A percentile compares a stretch with the other conserved stretches of the same genome.
Conservation (phyloP, 2,888 invertebrate species). For the Agrotis clavis region DNA sequence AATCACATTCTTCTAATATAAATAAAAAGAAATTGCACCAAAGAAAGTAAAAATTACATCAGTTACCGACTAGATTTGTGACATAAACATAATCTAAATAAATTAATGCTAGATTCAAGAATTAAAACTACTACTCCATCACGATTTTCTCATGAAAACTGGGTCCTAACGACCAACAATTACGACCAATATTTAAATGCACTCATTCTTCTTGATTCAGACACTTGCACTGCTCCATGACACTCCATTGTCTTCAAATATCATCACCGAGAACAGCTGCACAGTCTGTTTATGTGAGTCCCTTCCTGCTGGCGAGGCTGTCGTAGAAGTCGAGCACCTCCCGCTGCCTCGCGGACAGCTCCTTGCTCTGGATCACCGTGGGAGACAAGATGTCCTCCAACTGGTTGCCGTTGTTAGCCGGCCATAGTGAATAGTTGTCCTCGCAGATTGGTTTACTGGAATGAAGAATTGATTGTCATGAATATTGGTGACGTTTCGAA, state of each 20-base stretch:
- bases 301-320: constrained; percentile 43
- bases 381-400: constrained; percentile 76
- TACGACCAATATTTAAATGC: constrained; percentile 10
- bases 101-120: constrained; percentile 21
- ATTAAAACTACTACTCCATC: constrained; percentile 4
- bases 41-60: constrained; percentile 19
- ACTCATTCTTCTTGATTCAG: constrained; percentile 2
- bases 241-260: constrained; percentile 14
- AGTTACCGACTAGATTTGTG: constrained; percentile 52
- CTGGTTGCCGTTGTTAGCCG: constrained; percentile 60
- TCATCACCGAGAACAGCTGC: constrained; percentile 12
- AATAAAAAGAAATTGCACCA: constrained; percentile 3
- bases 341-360: constrained; percentile 66
- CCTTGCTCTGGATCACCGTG: constrained; percentile 50
- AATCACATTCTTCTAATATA: background rate
- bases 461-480: constrained; percentile 37
- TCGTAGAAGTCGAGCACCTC: constrained; percentile 77
- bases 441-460: constrained; percentile 77
- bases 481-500: background rate
- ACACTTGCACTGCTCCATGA: constrained; percentile 23
- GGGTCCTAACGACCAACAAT: background rate
- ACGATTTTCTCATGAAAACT: constrained; percentile 2
- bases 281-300: constrained; percentile 20
- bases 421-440: constrained; percentile 68
- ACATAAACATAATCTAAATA: constrained; percentile 39